Conservation (phyloP, 2,888 invertebrate genomes). For the Euplagia quadripunctaria region DNA sequence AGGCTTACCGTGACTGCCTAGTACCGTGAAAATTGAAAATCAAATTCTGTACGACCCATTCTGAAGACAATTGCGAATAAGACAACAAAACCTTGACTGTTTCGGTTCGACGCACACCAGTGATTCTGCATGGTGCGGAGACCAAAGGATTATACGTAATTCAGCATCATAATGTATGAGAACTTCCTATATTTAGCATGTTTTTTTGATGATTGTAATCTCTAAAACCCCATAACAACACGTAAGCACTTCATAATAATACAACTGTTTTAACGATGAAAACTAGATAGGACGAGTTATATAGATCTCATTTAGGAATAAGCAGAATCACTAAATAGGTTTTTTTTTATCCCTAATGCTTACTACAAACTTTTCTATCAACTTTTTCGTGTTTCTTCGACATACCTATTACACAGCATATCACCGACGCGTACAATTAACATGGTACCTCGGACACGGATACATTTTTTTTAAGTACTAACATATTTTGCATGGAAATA, state of each 20-base stretch:
- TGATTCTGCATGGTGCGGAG: conserved; percentile 40
- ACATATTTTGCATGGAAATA: too few species aligned
- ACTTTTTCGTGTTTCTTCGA: too few species aligned
- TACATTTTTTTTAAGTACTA: too few species aligned
- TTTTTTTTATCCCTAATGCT: too few species aligned
- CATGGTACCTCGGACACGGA: too few species aligned
- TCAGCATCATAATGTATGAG: conserved; percentile 30
- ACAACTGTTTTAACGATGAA: neutral
- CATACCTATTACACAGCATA: too few species aligned
- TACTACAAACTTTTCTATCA: too few species aligned
- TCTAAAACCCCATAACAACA: neutral
- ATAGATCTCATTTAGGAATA: too few species aligned
- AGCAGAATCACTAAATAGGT: too few species aligned
- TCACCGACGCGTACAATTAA: too few species aligned
- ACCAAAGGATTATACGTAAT: conserved; percentile 15
- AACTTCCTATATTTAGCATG: conserved; percentile 34
- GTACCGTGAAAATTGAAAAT: conserved; percentile 16
- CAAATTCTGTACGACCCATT: conserved; percentile 28
- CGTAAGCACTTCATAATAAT: neutral
- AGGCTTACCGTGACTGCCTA: neutral
- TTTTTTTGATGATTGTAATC: conserved; percentile 13
- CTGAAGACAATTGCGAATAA: conserved; percentile 42
- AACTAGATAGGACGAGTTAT: too few species aligned
- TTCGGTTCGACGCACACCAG: conserved; percentile 52
- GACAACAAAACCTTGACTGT: conserved; percentile 51